Conservation (phyloP, 2,113 vertebrate genomes). For the Dryoscopus gambensis region DNA sequence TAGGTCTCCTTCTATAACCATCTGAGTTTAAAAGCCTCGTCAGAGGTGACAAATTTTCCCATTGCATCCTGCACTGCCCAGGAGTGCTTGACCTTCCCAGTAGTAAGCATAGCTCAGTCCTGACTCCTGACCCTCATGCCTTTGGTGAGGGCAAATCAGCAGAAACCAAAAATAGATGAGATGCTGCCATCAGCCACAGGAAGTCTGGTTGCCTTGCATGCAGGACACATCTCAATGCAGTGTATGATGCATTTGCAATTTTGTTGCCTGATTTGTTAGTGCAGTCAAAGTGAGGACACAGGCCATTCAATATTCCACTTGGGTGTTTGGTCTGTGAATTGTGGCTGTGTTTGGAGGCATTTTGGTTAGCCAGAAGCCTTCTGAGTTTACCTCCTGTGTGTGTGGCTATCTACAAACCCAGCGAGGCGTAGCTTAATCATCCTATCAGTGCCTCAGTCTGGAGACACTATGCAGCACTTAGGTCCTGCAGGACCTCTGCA, state of each 20-base stretch:
- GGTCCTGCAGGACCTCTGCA: constrained; percentile 20
- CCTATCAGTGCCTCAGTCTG: background rate
- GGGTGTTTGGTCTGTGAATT: background rate
- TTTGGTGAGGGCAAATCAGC: background rate
- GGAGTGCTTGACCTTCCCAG: background rate
- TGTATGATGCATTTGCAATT: background rate
- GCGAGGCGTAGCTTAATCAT: background rate
- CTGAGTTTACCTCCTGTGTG: background rate
- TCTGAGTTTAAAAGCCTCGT: background rate
- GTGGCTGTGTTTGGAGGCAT: background rate
- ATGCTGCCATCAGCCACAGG: background rate
- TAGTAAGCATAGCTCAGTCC: background rate
- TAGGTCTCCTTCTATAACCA: background rate
- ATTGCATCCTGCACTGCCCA: background rate
- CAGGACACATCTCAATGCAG: constrained; percentile 2
- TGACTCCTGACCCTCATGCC: background rate
- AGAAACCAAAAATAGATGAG: background rate
- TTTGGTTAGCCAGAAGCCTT: background rate
- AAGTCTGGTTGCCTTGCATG: background rate
- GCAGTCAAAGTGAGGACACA: background rate
- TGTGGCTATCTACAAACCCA: background rate
- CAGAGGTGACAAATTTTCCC: background rate
- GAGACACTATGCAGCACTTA: background rate
- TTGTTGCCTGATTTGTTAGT: background rate
- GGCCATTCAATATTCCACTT: background rate